Base-by-base conservation (phyloP, 2,888 invertebrate species). In the Danaus chrysippus region DNA sequence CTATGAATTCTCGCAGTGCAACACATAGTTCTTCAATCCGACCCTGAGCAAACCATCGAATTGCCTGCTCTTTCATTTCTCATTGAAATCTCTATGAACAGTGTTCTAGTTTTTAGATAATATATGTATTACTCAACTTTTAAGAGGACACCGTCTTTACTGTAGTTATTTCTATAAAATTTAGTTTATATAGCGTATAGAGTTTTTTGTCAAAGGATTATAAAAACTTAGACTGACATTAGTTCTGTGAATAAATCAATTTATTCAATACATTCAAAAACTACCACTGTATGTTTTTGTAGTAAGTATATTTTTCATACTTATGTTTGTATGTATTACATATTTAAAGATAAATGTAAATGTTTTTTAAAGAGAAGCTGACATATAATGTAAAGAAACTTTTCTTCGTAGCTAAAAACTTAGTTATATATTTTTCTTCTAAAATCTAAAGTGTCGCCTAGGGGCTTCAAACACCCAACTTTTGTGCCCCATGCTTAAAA, bases 21-120 rank as follows among this genome's bases (percentile, higher is more conserved):
- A 77, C 81, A 84, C 84, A 86, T 82, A 82, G 74, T 77, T 73
- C 73, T 84, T 79, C 83, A 81, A 85, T 86, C 82, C 83, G 83
- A 82, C 84, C 80, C 78, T 76, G 78, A 86, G 83, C 83, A 80
- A 81, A 73, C 71, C 73, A 75, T 69, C 75, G 73, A 73, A 77
- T 79, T 78, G 78, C 81, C 78, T 82, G 79, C 74, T 70, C 75
- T 76, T 73, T 75, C 78, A 81, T 79, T 82, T 80, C 77, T 57
- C 75, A 76, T 74, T 70, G 72, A 75, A 71, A 83, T 82, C 81
- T 78, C 77, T 67, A 76, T 74, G 78, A 81, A 74, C 78, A 83
- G 81, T 84, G 81, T 79, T 79, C 76, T 72, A 80, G 76, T 79
- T 84, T 82, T 79, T 79, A 77, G 74, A 74, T 56, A 59, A 62